Evolutionary conservation across 2,888 invertebrate genomes (phyloP).

Genomic region (Conops quadrifasciatus): DNA sequence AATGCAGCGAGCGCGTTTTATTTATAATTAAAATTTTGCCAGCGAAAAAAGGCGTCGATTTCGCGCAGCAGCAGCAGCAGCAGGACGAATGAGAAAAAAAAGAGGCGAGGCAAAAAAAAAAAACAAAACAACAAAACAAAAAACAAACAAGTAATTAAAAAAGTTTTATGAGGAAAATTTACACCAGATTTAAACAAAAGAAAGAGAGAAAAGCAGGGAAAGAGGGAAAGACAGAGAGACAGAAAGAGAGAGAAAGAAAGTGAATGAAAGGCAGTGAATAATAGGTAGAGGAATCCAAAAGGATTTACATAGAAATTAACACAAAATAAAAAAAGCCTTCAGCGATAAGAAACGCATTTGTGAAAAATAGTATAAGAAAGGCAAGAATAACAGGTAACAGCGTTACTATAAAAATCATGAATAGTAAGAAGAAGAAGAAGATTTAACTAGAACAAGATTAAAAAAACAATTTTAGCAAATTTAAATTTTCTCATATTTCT

Average conservation of each 20-base stretch:
- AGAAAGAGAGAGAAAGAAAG: not conserved
- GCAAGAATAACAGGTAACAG: too few species aligned
- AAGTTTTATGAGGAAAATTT: not conserved
- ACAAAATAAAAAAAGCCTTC: too few species aligned
- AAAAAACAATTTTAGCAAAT: too few species aligned
- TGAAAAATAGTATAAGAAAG: too few species aligned
- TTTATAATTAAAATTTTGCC: slow-evolving; percentile 19
- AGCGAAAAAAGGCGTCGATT: not conserved
- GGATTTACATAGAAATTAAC: too few species aligned
- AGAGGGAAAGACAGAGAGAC: not conserved
- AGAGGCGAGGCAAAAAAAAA: not conserved
- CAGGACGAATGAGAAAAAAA: not conserved
- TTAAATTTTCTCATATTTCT: too few species aligned
- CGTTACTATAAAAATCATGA: too few species aligned
- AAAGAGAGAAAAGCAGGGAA: not conserved
- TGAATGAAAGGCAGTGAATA: too few species aligned
- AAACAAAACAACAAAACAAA: not conserved
- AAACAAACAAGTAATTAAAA: not conserved
- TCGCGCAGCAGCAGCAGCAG: not conserved
- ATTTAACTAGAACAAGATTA: too few species aligned
- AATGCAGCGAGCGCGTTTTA: slow-evolving; percentile 8
- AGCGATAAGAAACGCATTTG: too few species aligned
- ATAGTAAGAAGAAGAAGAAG: too few species aligned
- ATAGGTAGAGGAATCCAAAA: too few species aligned
- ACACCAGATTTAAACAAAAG: not conserved